A percentile compares a stretch with the other conserved stretches of the same genome.
phyloP scores from a whole-genome alignment of 2,113 vertebrate species.

The Ivindomyrus marchei region DNA sequence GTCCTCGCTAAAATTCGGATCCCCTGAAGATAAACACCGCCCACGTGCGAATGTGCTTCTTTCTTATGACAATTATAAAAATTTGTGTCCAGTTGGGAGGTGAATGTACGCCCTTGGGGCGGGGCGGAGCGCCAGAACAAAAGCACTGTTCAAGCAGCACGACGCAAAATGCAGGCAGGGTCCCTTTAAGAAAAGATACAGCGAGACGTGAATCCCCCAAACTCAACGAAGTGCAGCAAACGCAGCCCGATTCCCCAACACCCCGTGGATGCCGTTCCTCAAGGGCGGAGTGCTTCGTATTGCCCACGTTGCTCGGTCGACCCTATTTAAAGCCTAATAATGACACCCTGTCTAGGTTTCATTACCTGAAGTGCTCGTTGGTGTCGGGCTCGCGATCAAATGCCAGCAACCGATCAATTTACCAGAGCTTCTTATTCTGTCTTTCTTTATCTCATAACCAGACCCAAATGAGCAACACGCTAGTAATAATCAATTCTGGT shows the following conservation, averaged over 20 bases:
- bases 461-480: background rate
- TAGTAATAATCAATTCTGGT: background rate
- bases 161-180: background rate
- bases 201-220: background rate
- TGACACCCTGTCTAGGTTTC: background rate
- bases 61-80: background rate
- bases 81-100: background rate
- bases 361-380: background rate
- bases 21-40: background rate
- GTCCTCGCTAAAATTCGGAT: background rate
- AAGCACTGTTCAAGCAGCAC: background rate
- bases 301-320: background rate
- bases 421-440: background rate
- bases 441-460: background rate
- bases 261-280: background rate
- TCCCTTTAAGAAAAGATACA: background rate
- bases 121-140: background rate
- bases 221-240: background rate
- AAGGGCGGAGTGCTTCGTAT: background rate
- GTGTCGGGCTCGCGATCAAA: background rate
- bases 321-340: background rate
- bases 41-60: background rate
- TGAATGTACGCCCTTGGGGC: background rate
- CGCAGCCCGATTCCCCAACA: background rate
- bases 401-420: background rate